These are phyloP conservation scores for Campylomormyrus tamandua DNA, from an alignment of 2,113 vertebrate species.

Conservation along the genomic window DNA sequence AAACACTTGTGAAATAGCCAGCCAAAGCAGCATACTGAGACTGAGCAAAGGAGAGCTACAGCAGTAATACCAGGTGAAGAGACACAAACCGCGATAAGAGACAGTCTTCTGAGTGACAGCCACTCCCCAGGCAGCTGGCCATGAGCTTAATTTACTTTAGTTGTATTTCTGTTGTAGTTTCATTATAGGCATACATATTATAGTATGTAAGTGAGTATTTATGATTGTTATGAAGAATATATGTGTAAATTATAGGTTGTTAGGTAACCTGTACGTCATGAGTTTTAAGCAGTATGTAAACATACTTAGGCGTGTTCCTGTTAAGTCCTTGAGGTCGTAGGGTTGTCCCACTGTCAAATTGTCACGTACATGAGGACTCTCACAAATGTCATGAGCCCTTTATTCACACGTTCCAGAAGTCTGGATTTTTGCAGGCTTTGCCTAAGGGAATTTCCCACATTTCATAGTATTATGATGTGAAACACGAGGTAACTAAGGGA, in stretches of 20 bases:
- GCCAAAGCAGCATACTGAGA: no score
- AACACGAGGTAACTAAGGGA: not conserved
- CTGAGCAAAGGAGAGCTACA: no score
- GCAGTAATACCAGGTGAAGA: not conserved
- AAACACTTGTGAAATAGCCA: no score
- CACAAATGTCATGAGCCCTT: not conserved
- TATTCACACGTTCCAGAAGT: not conserved
- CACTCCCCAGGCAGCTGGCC: no score
- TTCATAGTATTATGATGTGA: not conserved
- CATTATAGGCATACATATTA: not conserved
- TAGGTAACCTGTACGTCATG: no score
- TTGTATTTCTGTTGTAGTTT: not conserved
- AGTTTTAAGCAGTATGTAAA: no score
- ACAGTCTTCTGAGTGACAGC: not conserved
- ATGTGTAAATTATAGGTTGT: no score
- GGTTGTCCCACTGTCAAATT: not conserved
- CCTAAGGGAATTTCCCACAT: not conserved
- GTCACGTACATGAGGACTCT: not conserved
- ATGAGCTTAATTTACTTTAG: no score
- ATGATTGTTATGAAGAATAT: no score
- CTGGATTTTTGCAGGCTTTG: not conserved
- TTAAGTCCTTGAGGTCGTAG: no score
- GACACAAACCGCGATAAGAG: not conserved
- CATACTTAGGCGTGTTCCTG: no score
- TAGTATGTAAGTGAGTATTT: no score